Evolutionary conservation across 2,888 invertebrate genomes (phyloP), one percentile per base, ranked within the genome.

Genomic region (Orthosia incerta): DNA sequence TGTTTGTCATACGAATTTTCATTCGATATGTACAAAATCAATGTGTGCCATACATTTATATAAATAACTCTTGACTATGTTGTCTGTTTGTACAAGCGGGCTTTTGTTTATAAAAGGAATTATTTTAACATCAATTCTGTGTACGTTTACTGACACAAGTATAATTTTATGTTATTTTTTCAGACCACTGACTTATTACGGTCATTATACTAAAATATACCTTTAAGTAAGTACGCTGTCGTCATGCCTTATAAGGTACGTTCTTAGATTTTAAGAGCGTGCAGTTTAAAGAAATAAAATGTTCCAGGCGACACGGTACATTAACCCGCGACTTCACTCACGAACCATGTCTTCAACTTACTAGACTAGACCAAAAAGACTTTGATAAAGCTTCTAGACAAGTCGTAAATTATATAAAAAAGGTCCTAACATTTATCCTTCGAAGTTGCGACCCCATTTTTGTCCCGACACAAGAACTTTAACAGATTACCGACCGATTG

Each of bases 371-470:
- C 74, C 63, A 72, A 85, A 73, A 83, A 71, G 72, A 73, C 67
- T 56, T 67, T 63, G 71, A 81, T 75, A 78, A 75, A 84, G 65
- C 85, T 84, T 73, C 78, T 68, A 74, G 84, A 80, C 81, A 84
- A 82, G 82, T 82, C 84, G 82, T 82, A 82, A 82, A 83, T 84
- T 78, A 78, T 78, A 78, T 79, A 76, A 82, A 83, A 83, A 82
- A 84, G 85, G 76, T 73, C 73, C 81, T 71, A 82, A 80, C 71
- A 79, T 81, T 68, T 79, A 82, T 85, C 79, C 83, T 74, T 79
- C 65, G 62, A 74, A 84, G 74, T 81, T 74, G 64, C 63, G 74
- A 66, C 62, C 75, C 61, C 79, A 79, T 82, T 74, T 82, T 82
- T 66, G 79, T 73, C 57, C 18, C 56, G 60, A 63, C 64, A 70